Conservation (phyloP, 2,888 invertebrate species). For the Cenopis cana region DNA sequence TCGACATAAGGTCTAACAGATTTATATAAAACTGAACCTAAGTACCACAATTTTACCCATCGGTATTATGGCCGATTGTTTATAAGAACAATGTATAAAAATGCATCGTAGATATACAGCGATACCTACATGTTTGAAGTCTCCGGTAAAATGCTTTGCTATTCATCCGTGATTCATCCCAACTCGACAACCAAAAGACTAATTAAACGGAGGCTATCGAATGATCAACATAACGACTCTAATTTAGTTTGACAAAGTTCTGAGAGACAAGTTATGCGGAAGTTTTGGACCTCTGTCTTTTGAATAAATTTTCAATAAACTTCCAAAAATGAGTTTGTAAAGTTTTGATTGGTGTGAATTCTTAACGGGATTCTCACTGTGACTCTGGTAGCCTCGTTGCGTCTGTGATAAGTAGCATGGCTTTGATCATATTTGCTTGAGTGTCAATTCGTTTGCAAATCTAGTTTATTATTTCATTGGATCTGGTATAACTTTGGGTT, state of each 20-base stretch:
- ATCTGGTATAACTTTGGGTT: neutral
- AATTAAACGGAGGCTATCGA: constrained; percentile 57
- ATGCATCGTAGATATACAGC: neutral
- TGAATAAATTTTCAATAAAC: constrained; percentile 78
- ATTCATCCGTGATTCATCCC: constrained; percentile 24
- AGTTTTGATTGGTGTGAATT: constrained; percentile 75
- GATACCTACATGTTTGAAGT: neutral
- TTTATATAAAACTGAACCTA: too few species aligned
- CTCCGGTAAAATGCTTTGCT: neutral
- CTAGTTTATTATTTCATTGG: constrained; percentile 1
- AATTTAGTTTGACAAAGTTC: constrained; percentile 74
- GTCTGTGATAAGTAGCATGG: constrained; percentile 43
- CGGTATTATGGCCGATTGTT: neutral
- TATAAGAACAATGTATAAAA: too few species aligned
- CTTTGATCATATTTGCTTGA: constrained; percentile 44
- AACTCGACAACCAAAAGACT: constrained; percentile 49
- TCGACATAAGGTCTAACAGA: too few species aligned
- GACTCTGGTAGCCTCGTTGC: constrained; percentile 47
- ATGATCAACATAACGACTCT: constrained; percentile 66
- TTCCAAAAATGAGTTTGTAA: constrained; percentile 73
- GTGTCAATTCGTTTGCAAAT: constrained; percentile 16
- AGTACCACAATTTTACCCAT: neutral
- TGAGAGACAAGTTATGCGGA: constrained; percentile 70
- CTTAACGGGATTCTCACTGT: constrained; percentile 54
- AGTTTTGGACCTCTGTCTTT: constrained; percentile 72